These are phyloP conservation scores for Dromococcyx pavoninus DNA, from an alignment of 2,797 vertebrate species.

Conservation along the genomic window DNA sequence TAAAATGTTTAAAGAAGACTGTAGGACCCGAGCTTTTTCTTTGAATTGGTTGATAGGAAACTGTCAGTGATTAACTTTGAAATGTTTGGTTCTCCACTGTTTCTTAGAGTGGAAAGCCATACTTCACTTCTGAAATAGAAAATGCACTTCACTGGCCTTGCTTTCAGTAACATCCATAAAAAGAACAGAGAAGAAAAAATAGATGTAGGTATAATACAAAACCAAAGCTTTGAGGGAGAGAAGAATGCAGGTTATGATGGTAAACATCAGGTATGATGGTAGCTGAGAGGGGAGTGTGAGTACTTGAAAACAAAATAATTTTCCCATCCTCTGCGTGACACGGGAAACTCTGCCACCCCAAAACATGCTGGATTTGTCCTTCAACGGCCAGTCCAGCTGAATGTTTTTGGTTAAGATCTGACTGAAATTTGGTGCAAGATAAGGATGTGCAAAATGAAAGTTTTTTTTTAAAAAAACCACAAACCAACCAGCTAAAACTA, in stretches of 20 bases:
- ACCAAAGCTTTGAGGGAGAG: not conserved
- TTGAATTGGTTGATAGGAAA: not conserved
- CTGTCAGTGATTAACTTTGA: not conserved
- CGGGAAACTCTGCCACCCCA: not conserved
- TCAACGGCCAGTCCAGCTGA: not conserved
- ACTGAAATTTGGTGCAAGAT: not conserved
- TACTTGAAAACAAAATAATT: not conserved
- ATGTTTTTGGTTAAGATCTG: not conserved
- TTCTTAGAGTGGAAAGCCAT: not conserved
- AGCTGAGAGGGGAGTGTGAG: not conserved
- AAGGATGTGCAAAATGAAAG: not conserved
- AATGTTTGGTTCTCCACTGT: not conserved
- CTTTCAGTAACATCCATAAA: not conserved
- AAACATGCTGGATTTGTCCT: not conserved
- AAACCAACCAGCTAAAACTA: no score
- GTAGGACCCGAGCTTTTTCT: constrained; percentile 2
- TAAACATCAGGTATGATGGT: not conserved
- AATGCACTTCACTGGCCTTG: not conserved
- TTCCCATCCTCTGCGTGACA: not conserved
- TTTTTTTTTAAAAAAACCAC: no score
- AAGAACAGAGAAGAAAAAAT: not conserved
- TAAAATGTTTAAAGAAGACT: not conserved
- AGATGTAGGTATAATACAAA: not conserved
- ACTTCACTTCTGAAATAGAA: not conserved
- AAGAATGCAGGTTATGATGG: not conserved